Base-by-base conservation (phyloP, 2,888 invertebrate species). In the Girardia tigrina region DNA sequence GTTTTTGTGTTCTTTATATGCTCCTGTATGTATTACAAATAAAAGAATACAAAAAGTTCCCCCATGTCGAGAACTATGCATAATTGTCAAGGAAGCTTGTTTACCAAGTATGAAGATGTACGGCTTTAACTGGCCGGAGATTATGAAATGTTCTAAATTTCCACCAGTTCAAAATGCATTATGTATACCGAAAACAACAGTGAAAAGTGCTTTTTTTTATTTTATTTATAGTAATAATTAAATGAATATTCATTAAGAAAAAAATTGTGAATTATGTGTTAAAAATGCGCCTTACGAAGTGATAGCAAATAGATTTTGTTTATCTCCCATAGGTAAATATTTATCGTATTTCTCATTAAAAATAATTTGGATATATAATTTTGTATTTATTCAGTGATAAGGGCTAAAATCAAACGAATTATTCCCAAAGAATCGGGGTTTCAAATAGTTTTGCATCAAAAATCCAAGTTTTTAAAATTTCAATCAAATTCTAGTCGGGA, bases 21-120 rank as follows among this genome's bases (percentile, higher is more conserved):
- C 91, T 76, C 94, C 94, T 0, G 92, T 94, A 92, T 94, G 94
- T 85, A 93, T 92, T 70, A 91, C 92, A 81, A 93, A 94, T 20
- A 28, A 28, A 85, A 91, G 92, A 29, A 88, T 90, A 26, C 87
- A 89, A 73, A 91, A 92, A 1, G 93, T 94, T 79, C 94, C 93
- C 0, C 94, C 94, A 0, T 94, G 94, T 83, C 87, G 92, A 77
- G 90, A 91, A 8, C 86, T 94, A 69, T 94, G 94, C 84, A 91
- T 92, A 84, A 89, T 89, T 79, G 94, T 94, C 20, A 87, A 90
- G 28, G 29, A 77, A 23, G 29, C 76, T 74, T 95, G 94, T 84
- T 90, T 90, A 83, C 94, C 94, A 0, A 90, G 94, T 42, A 87
- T 94, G 75, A 88, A 89, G 80, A 91, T 91, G 73, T 94, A 94